Evolutionary conservation across 2,113 vertebrate genomes (phyloP).

Genomic region (Phaetusa simplex): DNA sequence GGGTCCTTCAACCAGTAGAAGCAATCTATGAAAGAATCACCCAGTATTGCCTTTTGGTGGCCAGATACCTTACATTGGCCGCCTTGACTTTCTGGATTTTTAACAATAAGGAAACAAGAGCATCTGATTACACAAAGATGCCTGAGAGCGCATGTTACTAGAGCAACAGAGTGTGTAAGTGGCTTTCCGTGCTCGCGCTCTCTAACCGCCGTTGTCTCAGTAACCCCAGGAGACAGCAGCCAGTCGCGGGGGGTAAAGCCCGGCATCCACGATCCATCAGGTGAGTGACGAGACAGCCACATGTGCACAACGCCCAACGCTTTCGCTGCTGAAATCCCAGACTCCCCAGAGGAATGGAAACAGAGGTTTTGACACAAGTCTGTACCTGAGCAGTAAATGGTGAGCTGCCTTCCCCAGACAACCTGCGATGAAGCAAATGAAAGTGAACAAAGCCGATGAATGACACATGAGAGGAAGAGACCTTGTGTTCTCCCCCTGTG

Average conservation of each 20-base stretch:
- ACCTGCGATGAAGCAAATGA: fast-evolving
- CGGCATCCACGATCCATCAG: neutral
- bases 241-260: neutral
- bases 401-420: neutral
- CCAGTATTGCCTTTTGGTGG: neutral
- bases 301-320: neutral
- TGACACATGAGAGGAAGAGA: neutral
- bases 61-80: neutral
- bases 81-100: neutral
- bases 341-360: neutral
- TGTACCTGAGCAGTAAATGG: neutral
- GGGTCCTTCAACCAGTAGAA: neutral
- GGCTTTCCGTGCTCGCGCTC: neutral
- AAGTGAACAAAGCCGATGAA: neutral
- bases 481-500: neutral
- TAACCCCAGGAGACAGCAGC: neutral
- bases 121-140: neutral
- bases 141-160: neutral
- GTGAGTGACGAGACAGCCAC: neutral
- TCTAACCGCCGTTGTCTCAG: neutral
- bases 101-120: neutral
- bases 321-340: neutral
- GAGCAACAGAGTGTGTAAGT: neutral
- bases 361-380: neutral
- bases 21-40: neutral